phyloP scores from a whole-genome alignment of 2,113 vertebrate genomes.

The Choloepus hoffmanni region DNA sequence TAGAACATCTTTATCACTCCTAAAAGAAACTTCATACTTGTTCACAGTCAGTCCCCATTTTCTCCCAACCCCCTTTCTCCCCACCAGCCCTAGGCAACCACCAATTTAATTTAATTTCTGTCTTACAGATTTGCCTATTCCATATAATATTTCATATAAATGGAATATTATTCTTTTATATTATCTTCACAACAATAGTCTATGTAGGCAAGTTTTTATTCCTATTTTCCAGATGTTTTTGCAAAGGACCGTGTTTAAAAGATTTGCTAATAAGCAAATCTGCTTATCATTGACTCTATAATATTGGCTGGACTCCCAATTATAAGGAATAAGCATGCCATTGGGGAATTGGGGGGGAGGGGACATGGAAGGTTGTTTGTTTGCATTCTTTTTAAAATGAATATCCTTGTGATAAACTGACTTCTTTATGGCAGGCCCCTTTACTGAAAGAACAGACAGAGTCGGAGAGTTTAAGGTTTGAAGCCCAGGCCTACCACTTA shows the following conservation, averaged over 20 bases:
- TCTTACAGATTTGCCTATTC: background rate
- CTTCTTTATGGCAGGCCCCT: background rate
- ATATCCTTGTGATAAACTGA: background rate
- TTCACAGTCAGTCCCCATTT: background rate
- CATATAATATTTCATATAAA: background rate
- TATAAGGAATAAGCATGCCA: slow-evolving; percentile 3
- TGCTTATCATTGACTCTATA: background rate
- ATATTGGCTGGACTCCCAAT: background rate
- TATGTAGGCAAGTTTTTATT: background rate
- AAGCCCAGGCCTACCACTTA: background rate
- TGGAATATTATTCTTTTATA: background rate
- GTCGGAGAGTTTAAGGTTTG: background rate
- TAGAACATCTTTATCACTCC: background rate
- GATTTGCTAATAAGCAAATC: slow-evolving; percentile 2
- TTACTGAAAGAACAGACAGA: background rate
- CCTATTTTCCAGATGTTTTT: slow-evolving; percentile 41
- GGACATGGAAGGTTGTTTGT: background rate
- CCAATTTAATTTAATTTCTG: background rate
- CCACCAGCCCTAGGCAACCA: background rate
- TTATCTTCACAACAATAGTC: background rate
- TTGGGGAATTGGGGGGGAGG: background rate
- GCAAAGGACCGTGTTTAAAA: background rate
- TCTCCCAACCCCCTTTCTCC: background rate
- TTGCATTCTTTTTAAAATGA: background rate
- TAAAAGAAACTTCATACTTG: background rate